Evolutionary conservation across 92 coral and sea anemone genomes (phyloP).

Genomic region (Zoanthus solanderi): DNA sequence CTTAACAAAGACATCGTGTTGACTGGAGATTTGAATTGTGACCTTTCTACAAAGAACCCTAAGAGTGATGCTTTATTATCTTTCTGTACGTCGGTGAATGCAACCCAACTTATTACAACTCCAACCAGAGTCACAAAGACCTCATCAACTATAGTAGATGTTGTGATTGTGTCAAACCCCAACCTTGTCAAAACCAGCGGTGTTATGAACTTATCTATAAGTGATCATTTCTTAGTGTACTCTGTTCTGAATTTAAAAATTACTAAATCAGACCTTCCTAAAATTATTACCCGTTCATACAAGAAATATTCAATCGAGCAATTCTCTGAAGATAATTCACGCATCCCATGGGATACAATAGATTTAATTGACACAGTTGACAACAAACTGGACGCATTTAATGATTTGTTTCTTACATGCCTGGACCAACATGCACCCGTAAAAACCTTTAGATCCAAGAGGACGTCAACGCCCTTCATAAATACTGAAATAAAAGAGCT

Average conservation of each 20-base stretch:
- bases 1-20: neutral
- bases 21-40: neutral
- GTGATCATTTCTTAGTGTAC: conserved; percentile 8
- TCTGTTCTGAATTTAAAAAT: neutral
- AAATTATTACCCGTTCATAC: neutral
- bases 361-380: neutral
- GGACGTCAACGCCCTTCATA: neutral
- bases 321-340: neutral
- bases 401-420: neutral
- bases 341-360: conserved; percentile 15
- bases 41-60: conserved; percentile 1
- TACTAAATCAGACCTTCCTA: conserved; percentile 1
- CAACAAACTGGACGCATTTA: conserved; percentile 7
- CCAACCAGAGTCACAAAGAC: conserved; percentile 41
- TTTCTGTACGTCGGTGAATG: conserved; percentile 33
- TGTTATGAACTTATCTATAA: neutral
- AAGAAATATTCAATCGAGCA: neutral
- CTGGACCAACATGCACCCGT: neutral
- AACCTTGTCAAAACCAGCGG: neutral
- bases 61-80: conserved; percentile 29
- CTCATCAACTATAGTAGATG: conserved; percentile 34
- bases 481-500: conserved; percentile 8
- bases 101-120: conserved; percentile 10
- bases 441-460: conserved; percentile 5
- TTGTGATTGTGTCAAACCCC: conserved; percentile 20